Evolutionary conservation across 2,888 invertebrate species (phyloP).

Genomic region (Lampropteryx suffumata): DNA sequence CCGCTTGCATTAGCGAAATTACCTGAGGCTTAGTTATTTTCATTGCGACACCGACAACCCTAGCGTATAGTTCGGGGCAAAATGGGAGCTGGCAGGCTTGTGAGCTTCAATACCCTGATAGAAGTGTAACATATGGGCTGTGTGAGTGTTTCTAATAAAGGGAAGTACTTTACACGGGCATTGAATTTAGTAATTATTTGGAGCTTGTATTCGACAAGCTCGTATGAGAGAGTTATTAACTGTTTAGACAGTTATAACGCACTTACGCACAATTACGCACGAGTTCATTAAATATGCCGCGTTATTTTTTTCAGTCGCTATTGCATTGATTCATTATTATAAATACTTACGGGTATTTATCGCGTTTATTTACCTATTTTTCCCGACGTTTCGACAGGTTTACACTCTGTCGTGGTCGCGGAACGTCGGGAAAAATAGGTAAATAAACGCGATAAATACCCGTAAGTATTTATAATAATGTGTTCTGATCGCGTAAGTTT

Average conservation of each 20-base stretch:
- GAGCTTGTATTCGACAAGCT: neutral
- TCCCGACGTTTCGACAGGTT: no score
- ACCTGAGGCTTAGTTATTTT: slow-evolving; percentile 80
- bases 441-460: no score
- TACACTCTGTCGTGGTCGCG: no score
- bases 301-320: no score
- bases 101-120: slow-evolving; percentile 30
- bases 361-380: no score
- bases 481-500: no score
- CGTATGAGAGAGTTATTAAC: neutral
- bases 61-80: slow-evolving; percentile 49
- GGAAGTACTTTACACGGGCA: slow-evolving; percentile 7
- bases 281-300: no score
- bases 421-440: no score
- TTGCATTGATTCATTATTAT: no score
- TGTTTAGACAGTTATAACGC: neutral
- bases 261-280: no score
- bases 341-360: no score
- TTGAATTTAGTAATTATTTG: slow-evolving; percentile 5
- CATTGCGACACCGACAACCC: slow-evolving; percentile 62
- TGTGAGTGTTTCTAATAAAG: slow-evolving; percentile 23
- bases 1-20: slow-evolving; percentile 83
- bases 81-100: slow-evolving; percentile 41
- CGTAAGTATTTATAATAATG: no score
- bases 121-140: slow-evolving; percentile 33